Evolutionary conservation across 2,888 invertebrate genomes (phyloP), one percentile per base, ranked within the genome.

Genomic region (Ctena decussata): DNA sequence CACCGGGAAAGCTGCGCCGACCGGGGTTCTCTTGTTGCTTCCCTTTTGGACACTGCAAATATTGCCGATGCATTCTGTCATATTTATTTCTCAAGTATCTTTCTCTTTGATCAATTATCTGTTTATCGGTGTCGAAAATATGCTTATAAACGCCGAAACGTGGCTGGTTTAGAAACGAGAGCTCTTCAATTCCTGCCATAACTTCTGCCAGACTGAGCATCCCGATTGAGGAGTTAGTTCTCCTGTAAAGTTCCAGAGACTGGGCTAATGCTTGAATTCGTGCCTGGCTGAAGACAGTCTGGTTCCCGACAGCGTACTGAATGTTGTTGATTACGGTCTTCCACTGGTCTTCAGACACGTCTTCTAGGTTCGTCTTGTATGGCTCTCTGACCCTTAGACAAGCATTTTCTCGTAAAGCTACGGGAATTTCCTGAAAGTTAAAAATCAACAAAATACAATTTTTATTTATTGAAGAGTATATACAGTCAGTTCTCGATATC

Each of bases 351-450:
- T 18, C 18, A 0, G 82, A 80, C 1, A 84, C 30, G 18, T 76
- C 70, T 11, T 79, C 30, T 0, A 84, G 30, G 6, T 80, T 74
- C 24, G 82, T 84, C 18, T 18, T 21, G 73, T 71, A 82, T 12
- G 77, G 57, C 8, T 84, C 60, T 30, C n/a, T 35, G 24, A 84
- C 79, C 0, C 74, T 73, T 57, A 87, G 12, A 75, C 87, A 87
- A 3, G 87, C 76, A 2, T 79, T 80, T 11, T 77, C 37, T 53
- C 84, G 32, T 11, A 87, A 24, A 15, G 53, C 70, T 15, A 77
- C 24, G 0, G 87, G 82, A 15, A 87, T 49, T 57, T 74, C 80
- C 87, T 87, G 73, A 41, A 74, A 74, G 21, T n/a, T n/a, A n/a
- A n/a, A n/a, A n/a, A n/a, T n/a, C n/a, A n/a, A 70, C 0, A 73